Conservation (phyloP, 2,888 invertebrate genomes). For the Coenonympha glycerion region DNA sequence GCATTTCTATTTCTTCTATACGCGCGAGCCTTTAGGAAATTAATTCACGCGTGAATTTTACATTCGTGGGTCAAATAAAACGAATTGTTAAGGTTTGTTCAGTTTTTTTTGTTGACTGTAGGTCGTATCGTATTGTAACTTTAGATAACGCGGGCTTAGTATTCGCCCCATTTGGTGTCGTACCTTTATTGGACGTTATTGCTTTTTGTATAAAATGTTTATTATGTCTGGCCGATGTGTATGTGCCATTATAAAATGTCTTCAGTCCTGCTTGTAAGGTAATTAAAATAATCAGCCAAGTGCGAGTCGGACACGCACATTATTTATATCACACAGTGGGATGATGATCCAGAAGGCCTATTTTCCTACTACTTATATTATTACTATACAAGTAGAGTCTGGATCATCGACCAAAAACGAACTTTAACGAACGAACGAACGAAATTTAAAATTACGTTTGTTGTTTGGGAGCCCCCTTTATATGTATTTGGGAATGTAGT, state of each 20-base stretch:
- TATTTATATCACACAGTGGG: too few species aligned
- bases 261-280: neutral
- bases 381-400: too few species aligned
- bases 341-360: too few species aligned
- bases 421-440: too few species aligned
- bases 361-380: too few species aligned
- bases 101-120: constrained; percentile 40
- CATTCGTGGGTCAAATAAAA: constrained; percentile 44
- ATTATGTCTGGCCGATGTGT: constrained; percentile 6
- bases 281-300: neutral
- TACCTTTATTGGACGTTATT: constrained; percentile 41
- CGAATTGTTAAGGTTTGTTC: constrained; percentile 44
- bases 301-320: too few species aligned
- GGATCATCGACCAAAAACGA: too few species aligned
- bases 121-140: constrained; percentile 54
- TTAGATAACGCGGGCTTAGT: constrained; percentile 59
- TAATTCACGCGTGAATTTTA: constrained; percentile 60
- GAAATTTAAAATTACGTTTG: too few species aligned
- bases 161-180: constrained; percentile 31
- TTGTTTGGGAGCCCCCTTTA: too few species aligned
- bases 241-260: constrained; percentile 14
- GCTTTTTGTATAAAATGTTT: constrained; percentile 33
- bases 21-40: constrained; percentile 44
- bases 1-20: neutral
- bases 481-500: too few species aligned